phyloP scores from a whole-genome alignment of 2,888 invertebrate genomes.

The Apamea sordens region DNA sequence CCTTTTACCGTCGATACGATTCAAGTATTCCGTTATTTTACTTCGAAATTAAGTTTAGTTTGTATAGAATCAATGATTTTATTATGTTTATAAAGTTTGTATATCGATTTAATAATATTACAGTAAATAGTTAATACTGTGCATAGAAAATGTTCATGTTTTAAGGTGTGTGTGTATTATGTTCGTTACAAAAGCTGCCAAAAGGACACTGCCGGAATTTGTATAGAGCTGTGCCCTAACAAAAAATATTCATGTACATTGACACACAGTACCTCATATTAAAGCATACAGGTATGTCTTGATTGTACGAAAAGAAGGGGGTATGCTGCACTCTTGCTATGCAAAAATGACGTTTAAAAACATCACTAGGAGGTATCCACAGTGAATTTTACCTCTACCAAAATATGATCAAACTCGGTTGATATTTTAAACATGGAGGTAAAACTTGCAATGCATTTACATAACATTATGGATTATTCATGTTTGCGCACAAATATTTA shows the following conservation, averaged over 20 bases:
- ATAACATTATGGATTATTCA: not conserved
- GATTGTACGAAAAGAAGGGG: too few species aligned
- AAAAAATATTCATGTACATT: not conserved
- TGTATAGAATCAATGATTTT: slow-evolving; percentile 64
- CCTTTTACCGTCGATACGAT: slow-evolving; percentile 35
- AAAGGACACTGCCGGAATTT: not conserved
- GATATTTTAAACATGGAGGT: not conserved
- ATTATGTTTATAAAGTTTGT: slow-evolving; percentile 61
- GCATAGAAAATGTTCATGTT: slow-evolving; percentile 16
- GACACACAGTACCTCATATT: not conserved
- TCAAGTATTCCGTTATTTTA: slow-evolving; percentile 68
- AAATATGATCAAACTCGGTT: not conserved
- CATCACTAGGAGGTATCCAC: not conserved
- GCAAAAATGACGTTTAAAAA: not conserved
- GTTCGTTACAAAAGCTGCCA: not conserved
- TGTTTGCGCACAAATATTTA: not conserved
- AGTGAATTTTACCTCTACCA: not conserved
- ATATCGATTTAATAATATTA: slow-evolving; percentile 39
- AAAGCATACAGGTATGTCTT: not conserved
- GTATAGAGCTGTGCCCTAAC: not conserved
- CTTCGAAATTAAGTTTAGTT: slow-evolving; percentile 56
- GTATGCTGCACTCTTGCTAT: too few species aligned
- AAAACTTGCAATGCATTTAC: not conserved
- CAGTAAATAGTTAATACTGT: slow-evolving; percentile 7
- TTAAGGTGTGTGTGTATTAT: slow-evolving; percentile 19